phyloP scores from a whole-genome alignment of 2,888 invertebrate species.

The Amphipyra berbera region DNA sequence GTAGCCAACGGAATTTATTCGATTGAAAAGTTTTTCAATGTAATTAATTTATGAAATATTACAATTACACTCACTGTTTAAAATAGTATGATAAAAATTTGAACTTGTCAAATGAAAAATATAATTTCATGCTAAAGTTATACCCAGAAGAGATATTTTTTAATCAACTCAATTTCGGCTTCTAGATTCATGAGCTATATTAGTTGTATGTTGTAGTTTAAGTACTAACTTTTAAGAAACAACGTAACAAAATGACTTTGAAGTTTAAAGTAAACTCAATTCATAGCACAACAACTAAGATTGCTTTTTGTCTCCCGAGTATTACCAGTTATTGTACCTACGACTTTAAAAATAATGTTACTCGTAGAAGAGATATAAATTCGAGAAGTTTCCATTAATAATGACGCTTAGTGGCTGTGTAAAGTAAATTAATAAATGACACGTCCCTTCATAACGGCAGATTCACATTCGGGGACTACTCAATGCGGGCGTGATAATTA shows the following conservation, averaged over 20 bases:
- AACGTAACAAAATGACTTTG: background rate
- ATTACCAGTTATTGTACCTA: background rate
- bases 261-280: background rate
- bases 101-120: conserved; percentile 21
- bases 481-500: conserved; percentile 71
- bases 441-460: conserved; percentile 52
- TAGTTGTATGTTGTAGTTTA: conserved; percentile 1
- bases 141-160: conserved; percentile 16
- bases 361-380: conserved; percentile 2
- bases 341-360: background rate
- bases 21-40: conserved; percentile 66
- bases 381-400: conserved; percentile 18
- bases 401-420: conserved; percentile 24
- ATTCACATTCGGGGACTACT: conserved; percentile 55
- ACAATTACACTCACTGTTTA: conserved; percentile 48
- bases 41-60: conserved; percentile 65
- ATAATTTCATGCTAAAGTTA: conserved; percentile 7
- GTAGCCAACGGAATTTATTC: conserved; percentile 59
- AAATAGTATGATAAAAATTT: conserved; percentile 33
- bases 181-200: background rate
- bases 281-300: conserved; percentile 9
- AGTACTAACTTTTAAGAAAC: conserved; percentile 1
- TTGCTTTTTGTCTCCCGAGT: conserved; percentile 16
- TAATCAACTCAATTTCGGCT: conserved; percentile 22
- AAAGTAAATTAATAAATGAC: conserved; percentile 61